A percentile compares a stretch with the other conserved stretches of the same genome.
These are phyloP conservation scores for Australoheros facetus DNA, from an alignment of 2,797 vertebrate genomes.

Conservation along the genomic window DNA sequence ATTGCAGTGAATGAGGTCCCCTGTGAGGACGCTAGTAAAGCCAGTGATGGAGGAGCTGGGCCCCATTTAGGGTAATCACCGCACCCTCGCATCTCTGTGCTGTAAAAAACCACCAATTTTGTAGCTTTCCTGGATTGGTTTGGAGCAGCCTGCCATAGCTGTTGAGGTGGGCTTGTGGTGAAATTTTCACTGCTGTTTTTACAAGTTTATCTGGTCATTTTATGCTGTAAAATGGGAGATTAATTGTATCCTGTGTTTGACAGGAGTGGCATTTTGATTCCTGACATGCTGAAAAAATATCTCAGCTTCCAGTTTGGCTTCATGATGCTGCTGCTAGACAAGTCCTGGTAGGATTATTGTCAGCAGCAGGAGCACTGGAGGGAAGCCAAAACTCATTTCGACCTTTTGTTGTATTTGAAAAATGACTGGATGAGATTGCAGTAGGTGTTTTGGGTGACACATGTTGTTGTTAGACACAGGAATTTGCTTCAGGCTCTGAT, in stretches of 20 bases:
- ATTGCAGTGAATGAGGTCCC: slow-evolving; percentile 62
- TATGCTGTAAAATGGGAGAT: not conserved
- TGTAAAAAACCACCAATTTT: slow-evolving; percentile 32
- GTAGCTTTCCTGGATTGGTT: slow-evolving; percentile 17
- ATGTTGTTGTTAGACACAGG: not conserved
- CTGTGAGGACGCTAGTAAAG: slow-evolving; percentile 37
- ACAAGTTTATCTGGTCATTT: slow-evolving; percentile 2
- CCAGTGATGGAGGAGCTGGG: slow-evolving; percentile 44
- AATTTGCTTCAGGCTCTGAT: not conserved
- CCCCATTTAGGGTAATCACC: slow-evolving; percentile 48
- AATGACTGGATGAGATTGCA: not conserved
- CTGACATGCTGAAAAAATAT: not conserved
- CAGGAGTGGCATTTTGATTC: not conserved
- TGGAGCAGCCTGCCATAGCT: not conserved
- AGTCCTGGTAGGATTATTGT: not conserved
- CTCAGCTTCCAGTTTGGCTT: not conserved
- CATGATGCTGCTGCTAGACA: not conserved
- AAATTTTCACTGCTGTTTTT: slow-evolving; percentile 4
- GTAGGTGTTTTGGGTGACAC: not conserved
- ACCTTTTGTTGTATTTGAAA: not conserved
- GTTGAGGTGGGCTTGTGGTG: slow-evolving; percentile 8
- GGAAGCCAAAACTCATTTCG: not conserved
- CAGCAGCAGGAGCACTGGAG: not conserved
- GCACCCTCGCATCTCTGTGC: slow-evolving; percentile 20
- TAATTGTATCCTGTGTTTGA: slow-evolving; percentile 21